Conservation (phyloP, 2,113 vertebrate species). For the Cebus imitator region DNA sequence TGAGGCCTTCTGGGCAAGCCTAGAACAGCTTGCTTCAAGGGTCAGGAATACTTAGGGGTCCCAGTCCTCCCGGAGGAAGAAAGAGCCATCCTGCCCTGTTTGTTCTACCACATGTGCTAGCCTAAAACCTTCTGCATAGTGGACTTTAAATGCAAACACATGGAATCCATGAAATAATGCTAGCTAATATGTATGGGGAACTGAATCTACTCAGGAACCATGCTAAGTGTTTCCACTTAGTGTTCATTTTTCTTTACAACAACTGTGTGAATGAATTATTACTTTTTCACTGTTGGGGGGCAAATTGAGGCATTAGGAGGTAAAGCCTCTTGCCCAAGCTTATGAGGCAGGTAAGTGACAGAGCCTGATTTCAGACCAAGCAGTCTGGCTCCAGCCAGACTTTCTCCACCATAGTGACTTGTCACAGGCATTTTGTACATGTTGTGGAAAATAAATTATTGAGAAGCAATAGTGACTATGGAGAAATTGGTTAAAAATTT, state of each 20-base stretch:
- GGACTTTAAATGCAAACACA: neutral
- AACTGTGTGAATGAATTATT: neutral
- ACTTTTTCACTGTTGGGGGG: neutral
- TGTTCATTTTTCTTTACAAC: neutral
- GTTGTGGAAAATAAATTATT: neutral
- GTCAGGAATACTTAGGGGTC: neutral
- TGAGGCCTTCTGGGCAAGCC: neutral
- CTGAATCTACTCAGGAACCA: neutral
- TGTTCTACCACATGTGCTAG: neutral
- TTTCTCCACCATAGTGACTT: neutral
- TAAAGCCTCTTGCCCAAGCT: neutral
- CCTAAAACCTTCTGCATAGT: neutral
- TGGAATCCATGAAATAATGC: neutral
- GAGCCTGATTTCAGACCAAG: neutral
- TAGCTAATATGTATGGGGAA: neutral
- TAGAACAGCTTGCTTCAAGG: too few species aligned
- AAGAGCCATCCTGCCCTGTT: accelerated
- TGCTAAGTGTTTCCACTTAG: neutral
- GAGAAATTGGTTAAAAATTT: neutral
- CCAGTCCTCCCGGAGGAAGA: neutral
- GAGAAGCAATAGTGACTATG: too few species aligned
- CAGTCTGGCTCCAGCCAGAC: neutral
- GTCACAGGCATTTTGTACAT: too few species aligned
- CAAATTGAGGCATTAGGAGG: neutral
- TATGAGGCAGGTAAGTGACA: neutral